Percentiles rank a stretch among this genome's conserved stretches.
Evolutionary conservation across 2,888 invertebrate genomes (phyloP).

Genomic region (Zhuqinia jingwanae): DNA sequence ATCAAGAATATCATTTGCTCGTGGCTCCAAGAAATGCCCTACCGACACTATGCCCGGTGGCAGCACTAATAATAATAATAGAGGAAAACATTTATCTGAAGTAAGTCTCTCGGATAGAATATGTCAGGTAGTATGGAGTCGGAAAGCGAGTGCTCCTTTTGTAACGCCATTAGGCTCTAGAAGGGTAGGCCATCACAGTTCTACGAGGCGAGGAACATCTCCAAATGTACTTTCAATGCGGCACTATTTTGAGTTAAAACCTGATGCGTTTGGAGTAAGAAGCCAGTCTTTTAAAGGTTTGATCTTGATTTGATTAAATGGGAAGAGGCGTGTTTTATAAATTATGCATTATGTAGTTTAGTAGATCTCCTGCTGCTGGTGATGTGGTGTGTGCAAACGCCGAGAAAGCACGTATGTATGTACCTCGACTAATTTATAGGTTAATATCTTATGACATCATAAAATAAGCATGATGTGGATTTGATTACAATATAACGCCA

Average conservation of each 20-base stretch:
- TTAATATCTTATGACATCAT: slow-evolving; percentile 37
- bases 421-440: slow-evolving; percentile 32
- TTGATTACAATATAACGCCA: slow-evolving; percentile 32
- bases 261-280: slow-evolving; percentile 56
- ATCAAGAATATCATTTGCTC: slow-evolving; percentile 36
- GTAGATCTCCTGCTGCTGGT: not conserved
- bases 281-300: slow-evolving; percentile 75
- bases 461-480: slow-evolving; percentile 16
- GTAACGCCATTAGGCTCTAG: slow-evolving; percentile 42
- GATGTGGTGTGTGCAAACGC: not conserved
- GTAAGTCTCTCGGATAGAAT: slow-evolving; percentile 66
- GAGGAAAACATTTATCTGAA: slow-evolving; percentile 38
- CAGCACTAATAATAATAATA: not conserved
- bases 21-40: not conserved
- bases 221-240: slow-evolving; percentile 61
- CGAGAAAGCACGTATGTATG: not conserved
- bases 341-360: slow-evolving; percentile 5
- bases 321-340: slow-evolving; percentile 31
- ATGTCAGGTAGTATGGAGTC: slow-evolving; percentile 69
- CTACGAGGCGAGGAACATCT: slow-evolving; percentile 55
- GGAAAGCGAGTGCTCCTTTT: slow-evolving; percentile 61
- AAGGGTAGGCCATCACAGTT: not conserved
- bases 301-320: slow-evolving; percentile 47
- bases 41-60: slow-evolving; percentile 11
- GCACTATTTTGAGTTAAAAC: slow-evolving; percentile 13